phyloP scores from a whole-genome alignment of 92 coral and sea anemone species.

The Epizoanthus fatuus region DNA sequence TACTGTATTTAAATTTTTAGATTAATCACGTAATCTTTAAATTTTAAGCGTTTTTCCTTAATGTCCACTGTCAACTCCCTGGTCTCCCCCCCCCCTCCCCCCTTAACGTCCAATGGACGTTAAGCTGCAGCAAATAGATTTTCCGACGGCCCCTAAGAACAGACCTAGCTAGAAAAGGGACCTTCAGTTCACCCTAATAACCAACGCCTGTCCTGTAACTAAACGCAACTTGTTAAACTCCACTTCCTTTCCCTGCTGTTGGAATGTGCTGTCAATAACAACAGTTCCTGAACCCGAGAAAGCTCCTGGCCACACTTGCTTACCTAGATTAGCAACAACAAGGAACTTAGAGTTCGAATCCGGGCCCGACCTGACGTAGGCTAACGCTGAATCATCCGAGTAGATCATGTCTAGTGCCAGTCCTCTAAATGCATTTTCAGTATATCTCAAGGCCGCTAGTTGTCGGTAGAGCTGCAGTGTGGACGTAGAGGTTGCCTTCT shows the following conservation, averaged over 20 bases:
- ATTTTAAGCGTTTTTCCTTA: too few species aligned
- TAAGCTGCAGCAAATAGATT: too few species aligned
- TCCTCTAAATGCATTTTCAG: constrained; percentile 59
- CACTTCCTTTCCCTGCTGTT: constrained; percentile 51
- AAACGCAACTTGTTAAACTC: constrained; percentile 47
- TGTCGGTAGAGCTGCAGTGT: constrained; percentile 64
- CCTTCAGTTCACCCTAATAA: constrained; percentile 39
- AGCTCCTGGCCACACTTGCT: constrained; percentile 54
- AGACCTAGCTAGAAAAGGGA: too few species aligned
- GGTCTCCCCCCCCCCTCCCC: too few species aligned
- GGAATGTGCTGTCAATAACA: constrained; percentile 70
- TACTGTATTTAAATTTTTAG: too few species aligned
- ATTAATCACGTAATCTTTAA: too few species aligned
- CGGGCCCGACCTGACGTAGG: constrained; percentile 70
- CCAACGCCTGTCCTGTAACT: constrained; percentile 78
- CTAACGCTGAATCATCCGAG: constrained; percentile 71
- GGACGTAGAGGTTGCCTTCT: constrained; percentile 68
- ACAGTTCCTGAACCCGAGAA: constrained; percentile 73
- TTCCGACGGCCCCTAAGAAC: too few species aligned
- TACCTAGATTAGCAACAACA: constrained; percentile 78
- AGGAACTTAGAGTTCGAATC: constrained; percentile 51
- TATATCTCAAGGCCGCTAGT: constrained; percentile 60
- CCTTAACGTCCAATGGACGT: too few species aligned
- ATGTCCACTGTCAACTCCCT: too few species aligned
- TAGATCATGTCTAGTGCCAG: constrained; percentile 66